Conservation (phyloP, 1,140 invertebrate species). For the Drosophila eugracilis region DNA sequence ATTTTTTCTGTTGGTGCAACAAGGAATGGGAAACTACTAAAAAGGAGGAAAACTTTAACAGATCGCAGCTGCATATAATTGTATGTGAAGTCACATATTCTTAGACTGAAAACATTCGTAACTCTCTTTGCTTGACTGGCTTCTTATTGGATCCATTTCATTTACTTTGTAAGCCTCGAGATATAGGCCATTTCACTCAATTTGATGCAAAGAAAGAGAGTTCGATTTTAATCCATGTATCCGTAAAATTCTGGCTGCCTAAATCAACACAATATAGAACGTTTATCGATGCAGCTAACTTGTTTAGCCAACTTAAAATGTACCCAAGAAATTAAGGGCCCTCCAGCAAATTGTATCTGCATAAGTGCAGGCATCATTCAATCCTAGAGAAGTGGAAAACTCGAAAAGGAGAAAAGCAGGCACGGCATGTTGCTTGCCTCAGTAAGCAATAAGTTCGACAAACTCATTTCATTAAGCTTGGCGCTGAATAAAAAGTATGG, state of each 20-base stretch:
- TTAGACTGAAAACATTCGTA: too few relatives aligned
- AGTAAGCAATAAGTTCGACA: conserved; percentile 78
- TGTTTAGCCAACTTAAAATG: conserved; percentile 48
- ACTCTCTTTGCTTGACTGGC: not conserved
- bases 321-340: conserved; percentile 27
- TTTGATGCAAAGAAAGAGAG: conserved; percentile 13
- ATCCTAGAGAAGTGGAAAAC: not conserved
- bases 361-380: conserved; percentile 31
- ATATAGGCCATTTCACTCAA: conserved; percentile 16
- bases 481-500: conserved; percentile 57
- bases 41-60: not conserved
- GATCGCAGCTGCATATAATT: too few relatives aligned
- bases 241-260: not conserved
- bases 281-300: conserved; percentile 28
- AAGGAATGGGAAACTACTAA: not conserved
- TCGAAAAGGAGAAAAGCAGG: conserved; percentile 1
- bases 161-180: conserved; percentile 9
- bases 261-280: conserved; percentile 9
- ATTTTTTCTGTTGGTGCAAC: not conserved
- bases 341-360: conserved; percentile 47
- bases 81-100: too few relatives aligned
- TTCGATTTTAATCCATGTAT: conserved; percentile 2
- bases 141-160: not conserved
- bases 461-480: conserved; percentile 82
- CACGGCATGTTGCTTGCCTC: conserved; percentile 77